phyloP scores from a whole-genome alignment of 1,140 invertebrate species.

The Drosophila arizonae region DNA sequence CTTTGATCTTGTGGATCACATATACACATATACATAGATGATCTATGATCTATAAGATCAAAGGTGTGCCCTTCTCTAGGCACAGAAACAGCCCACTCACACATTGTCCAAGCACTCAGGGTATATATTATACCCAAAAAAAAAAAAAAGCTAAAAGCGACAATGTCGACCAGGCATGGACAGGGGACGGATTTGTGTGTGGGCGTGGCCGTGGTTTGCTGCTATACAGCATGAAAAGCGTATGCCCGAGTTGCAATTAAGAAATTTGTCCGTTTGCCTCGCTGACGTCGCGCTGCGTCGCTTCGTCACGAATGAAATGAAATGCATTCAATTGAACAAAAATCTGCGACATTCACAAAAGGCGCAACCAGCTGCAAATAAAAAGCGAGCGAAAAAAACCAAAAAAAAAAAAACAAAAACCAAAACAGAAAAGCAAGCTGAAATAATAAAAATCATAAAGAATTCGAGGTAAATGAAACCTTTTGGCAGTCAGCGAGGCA shows the following conservation, averaged over 20 bases:
- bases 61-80: neutral
- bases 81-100: neutral
- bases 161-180: neutral
- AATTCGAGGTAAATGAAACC: conserved; percentile 4
- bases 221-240: conserved; percentile 53
- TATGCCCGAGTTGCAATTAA: conserved; percentile 66
- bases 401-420: no score
- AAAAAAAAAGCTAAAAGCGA: conserved; percentile 5
- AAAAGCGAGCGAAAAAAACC: neutral
- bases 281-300: conserved; percentile 31
- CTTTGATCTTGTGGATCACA: no score
- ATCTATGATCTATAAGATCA: no score
- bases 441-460: neutral
- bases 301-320: conserved; percentile 65
- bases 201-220: neutral
- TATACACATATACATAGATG: no score
- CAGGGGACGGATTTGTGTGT: neutral
- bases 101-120: neutral
- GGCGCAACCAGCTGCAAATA: conserved; percentile 17
- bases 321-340: conserved; percentile 76
- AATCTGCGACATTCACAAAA: conserved; percentile 34
- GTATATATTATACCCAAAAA: neutral
- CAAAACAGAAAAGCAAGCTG: no score
- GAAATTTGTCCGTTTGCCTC: conserved; percentile 71
- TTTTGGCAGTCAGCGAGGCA: conserved; percentile 6